These are phyloP conservation scores for Tenthredo distinguenda DNA, from an alignment of 2,888 invertebrate genomes.

Conservation along the genomic window DNA sequence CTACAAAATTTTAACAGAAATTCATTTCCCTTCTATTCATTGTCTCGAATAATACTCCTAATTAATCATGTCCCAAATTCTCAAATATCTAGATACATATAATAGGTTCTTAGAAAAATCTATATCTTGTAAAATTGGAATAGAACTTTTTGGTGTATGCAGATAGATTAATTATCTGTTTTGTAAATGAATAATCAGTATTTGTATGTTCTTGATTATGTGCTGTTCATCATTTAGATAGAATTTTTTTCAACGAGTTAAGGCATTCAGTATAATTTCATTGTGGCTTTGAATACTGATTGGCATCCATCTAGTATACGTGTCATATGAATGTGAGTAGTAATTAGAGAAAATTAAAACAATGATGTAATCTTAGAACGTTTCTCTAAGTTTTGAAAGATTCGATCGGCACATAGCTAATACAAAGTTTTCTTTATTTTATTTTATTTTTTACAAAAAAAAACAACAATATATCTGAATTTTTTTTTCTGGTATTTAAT, in stretches of 20 bases:
- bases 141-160: not conserved
- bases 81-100: not conserved
- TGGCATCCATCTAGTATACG: not conserved
- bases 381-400: slow-evolving; percentile 8
- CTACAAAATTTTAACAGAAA: not conserved
- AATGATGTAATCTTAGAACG: slow-evolving; percentile 2
- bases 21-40: not conserved
- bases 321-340: slow-evolving; percentile 14
- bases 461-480: not conserved
- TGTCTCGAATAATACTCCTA: not conserved
- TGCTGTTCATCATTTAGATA: not conserved
- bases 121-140: not conserved
- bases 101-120: slow-evolving; percentile 2
- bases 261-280: not conserved
- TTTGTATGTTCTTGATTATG: not conserved
- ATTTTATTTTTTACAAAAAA: not conserved
- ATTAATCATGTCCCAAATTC: not conserved
- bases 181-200: not conserved
- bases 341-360: slow-evolving; percentile 9
- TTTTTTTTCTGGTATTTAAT: not conserved
- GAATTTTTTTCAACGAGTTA: not conserved
- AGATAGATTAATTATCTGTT: not conserved
- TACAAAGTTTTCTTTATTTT: not conserved
- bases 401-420: not conserved
- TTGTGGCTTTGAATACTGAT: not conserved